phyloP scores from a whole-genome alignment of 2,797 vertebrate species.

The Diceros bicornis region DNA sequence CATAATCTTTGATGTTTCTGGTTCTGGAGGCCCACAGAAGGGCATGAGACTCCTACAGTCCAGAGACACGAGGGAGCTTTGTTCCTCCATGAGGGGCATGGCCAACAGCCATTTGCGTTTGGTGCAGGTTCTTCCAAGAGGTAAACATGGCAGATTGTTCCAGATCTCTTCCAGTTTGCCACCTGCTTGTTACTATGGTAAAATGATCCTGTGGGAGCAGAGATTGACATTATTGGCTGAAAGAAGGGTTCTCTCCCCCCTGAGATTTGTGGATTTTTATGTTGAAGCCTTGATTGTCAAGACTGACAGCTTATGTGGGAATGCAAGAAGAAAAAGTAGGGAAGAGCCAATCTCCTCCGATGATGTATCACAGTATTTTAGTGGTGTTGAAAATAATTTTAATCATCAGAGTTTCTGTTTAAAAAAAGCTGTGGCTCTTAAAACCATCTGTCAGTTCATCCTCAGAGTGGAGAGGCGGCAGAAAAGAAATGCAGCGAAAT shows the following conservation, averaged over 20 bases:
- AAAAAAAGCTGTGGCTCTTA: conserved; percentile 65
- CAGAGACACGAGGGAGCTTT: background rate
- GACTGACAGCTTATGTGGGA: conserved; percentile 20
- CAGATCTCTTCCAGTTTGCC: background rate
- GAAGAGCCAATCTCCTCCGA: conserved; percentile 19
- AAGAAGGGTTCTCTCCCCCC: background rate
- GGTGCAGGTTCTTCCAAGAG: background rate
- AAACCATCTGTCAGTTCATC: conserved; percentile 81
- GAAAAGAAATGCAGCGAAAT: conserved; percentile 54
- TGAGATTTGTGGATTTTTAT: background rate
- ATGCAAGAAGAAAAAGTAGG: background rate
- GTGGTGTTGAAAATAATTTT: conserved; percentile 78
- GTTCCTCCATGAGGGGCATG: fast-evolving
- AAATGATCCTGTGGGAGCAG: background rate
- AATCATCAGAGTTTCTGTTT: conserved; percentile 77
- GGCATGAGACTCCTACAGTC: background rate
- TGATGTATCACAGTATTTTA: conserved; percentile 45
- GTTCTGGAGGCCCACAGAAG: background rate
- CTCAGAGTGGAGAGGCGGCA: conserved; percentile 27
- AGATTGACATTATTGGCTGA: background rate
- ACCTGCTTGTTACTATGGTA: conserved; percentile 20
- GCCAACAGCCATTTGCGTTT: background rate
- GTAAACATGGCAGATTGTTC: background rate
- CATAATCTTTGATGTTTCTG: background rate
- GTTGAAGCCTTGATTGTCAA: conserved; percentile 21